Conservation (phyloP, 2,888 invertebrate genomes). For the Chironomus tentans region DNA sequence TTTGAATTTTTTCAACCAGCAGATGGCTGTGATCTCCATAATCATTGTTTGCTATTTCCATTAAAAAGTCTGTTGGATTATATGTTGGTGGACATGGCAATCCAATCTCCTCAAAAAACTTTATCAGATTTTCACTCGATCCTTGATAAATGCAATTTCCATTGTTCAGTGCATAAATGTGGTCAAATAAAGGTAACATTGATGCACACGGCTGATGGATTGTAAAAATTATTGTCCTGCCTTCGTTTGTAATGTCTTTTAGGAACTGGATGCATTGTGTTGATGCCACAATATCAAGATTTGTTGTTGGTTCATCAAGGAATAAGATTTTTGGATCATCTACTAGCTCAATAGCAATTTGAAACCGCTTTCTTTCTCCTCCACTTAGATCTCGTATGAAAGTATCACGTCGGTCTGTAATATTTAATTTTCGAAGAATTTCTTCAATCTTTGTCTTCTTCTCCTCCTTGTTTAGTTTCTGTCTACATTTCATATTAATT, state of each 20-base stretch:
- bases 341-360: conserved; percentile 82
- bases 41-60: conserved; percentile 66
- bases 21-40: conserved; percentile 47
- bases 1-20: conserved; percentile 48
- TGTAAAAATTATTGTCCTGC: conserved; percentile 77
- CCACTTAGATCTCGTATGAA: conserved; percentile 70
- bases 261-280: conserved; percentile 73
- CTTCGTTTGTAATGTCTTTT: conserved; percentile 71
- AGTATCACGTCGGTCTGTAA: conserved; percentile 57
- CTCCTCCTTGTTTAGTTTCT: conserved; percentile 49
- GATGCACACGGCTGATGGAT: conserved; percentile 79
- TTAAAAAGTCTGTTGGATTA: conserved; percentile 80
- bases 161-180: conserved; percentile 70
- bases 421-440: conserved; percentile 61
- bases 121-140: conserved; percentile 61
- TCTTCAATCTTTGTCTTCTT: conserved; percentile 60
- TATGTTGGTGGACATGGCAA: conserved; percentile 78
- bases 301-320: conserved; percentile 77
- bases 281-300: conserved; percentile 67
- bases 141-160: conserved; percentile 78
- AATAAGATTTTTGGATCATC: conserved; percentile 89
- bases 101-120: conserved; percentile 61
- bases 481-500: conserved; percentile 74
- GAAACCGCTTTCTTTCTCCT: conserved; percentile 81
- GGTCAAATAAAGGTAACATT: conserved; percentile 80